These are phyloP conservation scores for Poecilia velifera DNA, from an alignment of 2,797 vertebrate species.

Conservation along the genomic window DNA sequence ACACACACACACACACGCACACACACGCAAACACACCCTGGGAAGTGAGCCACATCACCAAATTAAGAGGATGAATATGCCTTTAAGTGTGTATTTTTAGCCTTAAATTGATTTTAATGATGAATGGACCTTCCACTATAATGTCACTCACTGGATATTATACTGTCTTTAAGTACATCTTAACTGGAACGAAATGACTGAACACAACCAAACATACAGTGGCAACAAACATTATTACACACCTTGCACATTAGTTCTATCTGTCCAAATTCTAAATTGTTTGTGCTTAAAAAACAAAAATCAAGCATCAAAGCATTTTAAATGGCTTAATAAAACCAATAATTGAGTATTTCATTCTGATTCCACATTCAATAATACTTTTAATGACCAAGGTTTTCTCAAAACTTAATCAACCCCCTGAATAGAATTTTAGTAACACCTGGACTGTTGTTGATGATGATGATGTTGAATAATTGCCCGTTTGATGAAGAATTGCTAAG, in stretches of 20 bases:
- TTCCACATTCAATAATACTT: not conserved
- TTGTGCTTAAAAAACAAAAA: too few species aligned
- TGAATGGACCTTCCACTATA: not conserved
- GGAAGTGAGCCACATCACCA: not conserved
- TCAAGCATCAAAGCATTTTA: not conserved
- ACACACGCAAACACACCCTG: not conserved
- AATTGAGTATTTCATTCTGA: not conserved
- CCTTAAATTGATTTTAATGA: not conserved
- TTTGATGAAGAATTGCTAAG: not conserved
- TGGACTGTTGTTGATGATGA: not conserved
- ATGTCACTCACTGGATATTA: not conserved
- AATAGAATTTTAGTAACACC: not conserved
- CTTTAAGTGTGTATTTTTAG: not conserved
- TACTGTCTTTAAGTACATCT: not conserved
- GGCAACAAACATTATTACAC: not conserved
- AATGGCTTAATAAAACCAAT: not conserved
- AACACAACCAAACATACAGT: not conserved
- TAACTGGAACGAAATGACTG: not conserved
- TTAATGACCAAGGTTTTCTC: not conserved
- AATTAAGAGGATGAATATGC: not conserved
- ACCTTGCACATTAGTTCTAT: not conserved
- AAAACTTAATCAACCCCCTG: not conserved
- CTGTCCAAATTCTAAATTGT: not conserved
- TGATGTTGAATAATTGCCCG: not conserved
- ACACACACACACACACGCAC: too few species aligned